Conservation (phyloP, 2,888 invertebrate species). For the Drosophila seclusa region DNA sequence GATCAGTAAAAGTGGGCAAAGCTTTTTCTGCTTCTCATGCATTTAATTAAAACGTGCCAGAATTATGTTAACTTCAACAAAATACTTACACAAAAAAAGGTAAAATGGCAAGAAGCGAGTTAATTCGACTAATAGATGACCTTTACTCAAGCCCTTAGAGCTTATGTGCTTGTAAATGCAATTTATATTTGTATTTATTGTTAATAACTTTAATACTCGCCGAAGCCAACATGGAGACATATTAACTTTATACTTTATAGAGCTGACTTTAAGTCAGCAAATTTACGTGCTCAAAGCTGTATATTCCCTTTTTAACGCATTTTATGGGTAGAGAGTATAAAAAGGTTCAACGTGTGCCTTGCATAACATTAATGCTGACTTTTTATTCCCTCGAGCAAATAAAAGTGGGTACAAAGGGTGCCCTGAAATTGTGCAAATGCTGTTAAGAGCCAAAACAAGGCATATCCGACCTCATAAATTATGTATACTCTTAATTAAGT, state of each 20-base stretch:
- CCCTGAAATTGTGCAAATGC: constrained; percentile 4
- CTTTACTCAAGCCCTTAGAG: neutral
- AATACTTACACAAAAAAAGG: constrained; percentile 17
- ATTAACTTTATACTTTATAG: neutral
- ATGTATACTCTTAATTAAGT: neutral
- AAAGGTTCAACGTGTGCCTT: constrained; percentile 39
- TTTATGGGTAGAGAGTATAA: neutral
- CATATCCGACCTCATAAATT: constrained; percentile 4
- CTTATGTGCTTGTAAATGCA: neutral
- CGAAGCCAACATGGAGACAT: neutral
- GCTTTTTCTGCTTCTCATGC: constrained; percentile 25
- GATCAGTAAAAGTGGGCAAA: constrained; percentile 43
- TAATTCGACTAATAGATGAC: neutral
- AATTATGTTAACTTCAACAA: constrained; percentile 31
- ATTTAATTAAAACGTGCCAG: constrained; percentile 43
- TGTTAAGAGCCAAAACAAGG: neutral
- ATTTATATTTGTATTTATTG: neutral
- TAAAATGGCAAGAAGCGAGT: constrained; percentile 13
- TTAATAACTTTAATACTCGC: neutral
- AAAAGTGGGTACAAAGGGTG: constrained; percentile 1
- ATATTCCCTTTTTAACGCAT: neutral
- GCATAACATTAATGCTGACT: constrained; percentile 64
- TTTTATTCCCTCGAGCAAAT: constrained; percentile 15
- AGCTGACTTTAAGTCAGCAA: neutral
- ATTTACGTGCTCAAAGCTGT: neutral